Percentiles rank a stretch among this genome's conserved stretches.
Conservation (phyloP, 1,140 invertebrate genomes). For the Stegodyphus dumicola region DNA sequence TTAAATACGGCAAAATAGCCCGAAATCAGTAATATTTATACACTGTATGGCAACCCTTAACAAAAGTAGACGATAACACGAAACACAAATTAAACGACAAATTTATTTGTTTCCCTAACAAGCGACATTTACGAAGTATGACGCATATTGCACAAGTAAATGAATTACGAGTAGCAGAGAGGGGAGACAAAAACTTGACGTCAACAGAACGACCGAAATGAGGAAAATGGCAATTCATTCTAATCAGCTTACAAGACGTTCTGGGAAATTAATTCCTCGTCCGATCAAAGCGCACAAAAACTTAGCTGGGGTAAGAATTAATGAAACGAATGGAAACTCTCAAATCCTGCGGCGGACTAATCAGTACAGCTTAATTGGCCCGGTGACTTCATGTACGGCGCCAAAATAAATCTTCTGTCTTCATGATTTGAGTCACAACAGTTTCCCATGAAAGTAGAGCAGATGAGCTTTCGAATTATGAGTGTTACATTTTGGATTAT, state of each 20-base stretch:
- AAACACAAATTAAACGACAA: constrained; percentile 37
- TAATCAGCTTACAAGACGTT: not conserved
- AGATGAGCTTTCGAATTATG: too few relatives aligned
- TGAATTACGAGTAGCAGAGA: constrained; percentile 21
- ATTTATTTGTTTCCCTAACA: constrained; percentile 54
- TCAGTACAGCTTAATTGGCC: constrained; percentile 35
- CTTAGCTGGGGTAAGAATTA: constrained; percentile 18
- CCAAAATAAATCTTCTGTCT: constrained; percentile 55
- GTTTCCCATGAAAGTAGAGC: not conserved
- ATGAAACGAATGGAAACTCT: constrained; percentile 39
- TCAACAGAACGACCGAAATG: constrained; percentile 22
- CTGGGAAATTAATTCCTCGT: constrained; percentile 19
- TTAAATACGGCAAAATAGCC: too few relatives aligned
- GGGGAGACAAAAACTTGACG: constrained; percentile 5
- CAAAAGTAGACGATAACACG: too few relatives aligned
- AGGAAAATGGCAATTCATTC: not conserved
- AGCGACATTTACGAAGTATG: constrained; percentile 22
- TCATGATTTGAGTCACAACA: constrained; percentile 57
- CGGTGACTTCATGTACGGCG: constrained; percentile 45
- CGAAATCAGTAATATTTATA: too few relatives aligned
- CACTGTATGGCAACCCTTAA: too few relatives aligned
- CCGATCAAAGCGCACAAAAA: constrained; percentile 2
- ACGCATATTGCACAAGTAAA: constrained; percentile 42
- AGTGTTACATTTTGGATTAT: too few relatives aligned
- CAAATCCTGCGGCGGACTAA: constrained; percentile 49